Evolutionary conservation across 1,140 invertebrate genomes (phyloP), one percentile per base, ranked within the genome.

Genomic region (Lasaia peninsularis): DNA sequence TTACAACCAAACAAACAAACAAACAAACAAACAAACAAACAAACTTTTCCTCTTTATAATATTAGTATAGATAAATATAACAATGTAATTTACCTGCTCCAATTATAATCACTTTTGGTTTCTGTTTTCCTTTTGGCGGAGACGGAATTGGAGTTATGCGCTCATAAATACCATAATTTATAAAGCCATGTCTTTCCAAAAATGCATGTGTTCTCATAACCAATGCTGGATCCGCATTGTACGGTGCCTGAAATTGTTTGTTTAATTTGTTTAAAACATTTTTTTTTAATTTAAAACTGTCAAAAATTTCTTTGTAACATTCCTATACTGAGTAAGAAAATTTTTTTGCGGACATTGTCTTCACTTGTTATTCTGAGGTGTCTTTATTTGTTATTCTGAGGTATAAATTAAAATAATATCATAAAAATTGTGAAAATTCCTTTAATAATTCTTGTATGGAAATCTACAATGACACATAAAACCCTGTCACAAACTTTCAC

Each of bases 81-180:
- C 8, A 52, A 21, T 16, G 35, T 24, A 20, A 28, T 50, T 54
- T 71, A 72, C 98, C 98, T 60, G 98, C 98, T 34, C 97, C 98
- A 90, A 99, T 98, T 11, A 99, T 95, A 58, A 98, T 96, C 8
- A 98, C 96, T 91, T 96, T 97, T 1, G 96, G 96, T 73, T 94
- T 91, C 71, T 96, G 96, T 78, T 96, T 96, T 50, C 78, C 85
- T 77, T 89, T 90, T 14, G 80, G 73, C 40, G 86, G 88, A 7
- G 89, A 90, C 60, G 93, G 92, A 51, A 95, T 90, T 8, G 94
- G 91, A 76, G 95, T 96, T 1, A 96, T 76, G 52, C 96, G 90
- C 84, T 98, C 97, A 80, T 97, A 99, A 18, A 99, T 94, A 0
- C 98, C 98, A 92, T 98, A 99, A 90, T 99, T 99, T 50, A 99